Conservation (phyloP, 2,888 invertebrate species). For the Cancer borealis region DNA sequence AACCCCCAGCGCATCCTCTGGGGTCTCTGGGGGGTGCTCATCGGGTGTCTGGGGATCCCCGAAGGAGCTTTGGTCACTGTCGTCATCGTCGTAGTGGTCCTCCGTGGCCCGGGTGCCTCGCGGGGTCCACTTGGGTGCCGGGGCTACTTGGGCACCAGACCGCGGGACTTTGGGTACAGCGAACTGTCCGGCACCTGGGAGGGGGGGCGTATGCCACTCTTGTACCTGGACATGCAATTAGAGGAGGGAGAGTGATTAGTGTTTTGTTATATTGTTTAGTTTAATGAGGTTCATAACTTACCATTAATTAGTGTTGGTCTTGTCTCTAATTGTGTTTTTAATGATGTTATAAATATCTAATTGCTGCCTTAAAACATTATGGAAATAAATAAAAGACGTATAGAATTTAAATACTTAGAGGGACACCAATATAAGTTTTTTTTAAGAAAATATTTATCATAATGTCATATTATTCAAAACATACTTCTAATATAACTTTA, state of each 20-base stretch:
- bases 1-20: neutral
- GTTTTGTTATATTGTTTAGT: no score
- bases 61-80: conserved; percentile 9
- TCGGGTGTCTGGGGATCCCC: neutral
- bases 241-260: neutral
- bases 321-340: neutral
- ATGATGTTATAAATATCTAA: neutral
- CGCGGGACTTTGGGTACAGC: conserved; percentile 78
- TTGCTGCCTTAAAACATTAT: neutral
- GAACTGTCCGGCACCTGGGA: conserved; percentile 76
- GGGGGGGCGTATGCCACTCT: conserved; percentile 75
- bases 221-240: conserved; percentile 59
- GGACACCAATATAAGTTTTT: no score
- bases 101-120: conserved; percentile 61
- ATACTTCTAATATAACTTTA: neutral
- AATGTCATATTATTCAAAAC: neutral
- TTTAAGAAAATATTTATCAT: neutral
- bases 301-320: neutral
- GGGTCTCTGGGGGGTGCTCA: neutral
- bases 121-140: conserved; percentile 58
- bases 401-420: no score
- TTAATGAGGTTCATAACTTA: neutral
- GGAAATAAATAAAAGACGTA: no score
- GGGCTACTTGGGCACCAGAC: conserved; percentile 78
- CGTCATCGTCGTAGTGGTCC: conserved; percentile 73